Conservation (phyloP, 1,140 invertebrate species). For the Cydia strobilella region DNA sequence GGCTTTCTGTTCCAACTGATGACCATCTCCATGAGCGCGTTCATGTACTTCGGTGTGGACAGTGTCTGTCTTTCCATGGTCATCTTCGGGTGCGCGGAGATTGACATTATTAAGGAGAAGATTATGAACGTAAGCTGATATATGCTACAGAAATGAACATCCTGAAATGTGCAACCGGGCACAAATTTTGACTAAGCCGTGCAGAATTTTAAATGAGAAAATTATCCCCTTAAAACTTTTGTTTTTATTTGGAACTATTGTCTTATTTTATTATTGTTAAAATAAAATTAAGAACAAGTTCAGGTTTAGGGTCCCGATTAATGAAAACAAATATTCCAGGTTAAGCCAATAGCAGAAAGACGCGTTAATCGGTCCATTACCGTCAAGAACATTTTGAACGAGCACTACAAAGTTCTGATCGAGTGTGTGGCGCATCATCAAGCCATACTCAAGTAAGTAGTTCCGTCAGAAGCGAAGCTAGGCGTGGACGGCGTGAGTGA, state of each 20-base stretch:
- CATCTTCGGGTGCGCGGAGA: constrained; percentile 66
- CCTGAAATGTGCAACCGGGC: too few species aligned
- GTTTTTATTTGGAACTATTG: too few species aligned
- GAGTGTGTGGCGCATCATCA: constrained; percentile 66
- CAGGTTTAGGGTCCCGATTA: too few species aligned
- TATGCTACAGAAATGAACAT: not conserved
- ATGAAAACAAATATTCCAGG: constrained; percentile 39
- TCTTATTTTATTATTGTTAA: too few species aligned
- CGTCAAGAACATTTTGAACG: constrained; percentile 26
- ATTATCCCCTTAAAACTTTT: too few species aligned
- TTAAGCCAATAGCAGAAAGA: constrained; percentile 39
- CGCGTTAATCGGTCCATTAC: not conserved
- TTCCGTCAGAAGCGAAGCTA: not conserved
- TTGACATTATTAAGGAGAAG: constrained; percentile 68
- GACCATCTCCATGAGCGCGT: constrained; percentile 67
- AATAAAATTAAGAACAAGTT: too few species aligned
- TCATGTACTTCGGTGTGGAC: constrained; percentile 72
- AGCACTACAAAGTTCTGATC: constrained; percentile 55
- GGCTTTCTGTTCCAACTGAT: constrained; percentile 63
- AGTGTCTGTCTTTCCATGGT: constrained; percentile 63
- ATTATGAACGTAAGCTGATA: constrained; percentile 55
- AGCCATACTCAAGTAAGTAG: constrained; percentile 53
- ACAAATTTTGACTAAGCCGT: too few species aligned
- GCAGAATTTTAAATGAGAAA: too few species aligned
- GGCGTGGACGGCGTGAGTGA: too few species aligned